These are phyloP conservation scores for Haemorhous mexicanus DNA, from an alignment of 2,113 vertebrate species.

Conservation along the genomic window DNA sequence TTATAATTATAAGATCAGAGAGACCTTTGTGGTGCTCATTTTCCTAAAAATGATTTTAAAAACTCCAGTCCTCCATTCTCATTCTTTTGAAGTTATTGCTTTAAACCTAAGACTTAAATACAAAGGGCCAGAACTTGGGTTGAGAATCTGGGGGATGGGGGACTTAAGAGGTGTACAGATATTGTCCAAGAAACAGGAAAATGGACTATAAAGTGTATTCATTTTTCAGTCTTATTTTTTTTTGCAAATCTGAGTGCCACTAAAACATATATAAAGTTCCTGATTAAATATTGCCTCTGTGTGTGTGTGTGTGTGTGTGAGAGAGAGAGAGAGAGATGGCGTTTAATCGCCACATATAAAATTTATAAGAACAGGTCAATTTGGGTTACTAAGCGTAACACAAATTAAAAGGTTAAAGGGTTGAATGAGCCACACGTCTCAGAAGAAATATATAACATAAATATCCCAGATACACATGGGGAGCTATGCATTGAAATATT, in stretches of 20 bases:
- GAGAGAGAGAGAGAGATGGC: no score
- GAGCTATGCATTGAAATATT: background rate
- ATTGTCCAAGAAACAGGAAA: conserved; percentile 16
- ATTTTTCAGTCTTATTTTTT: background rate
- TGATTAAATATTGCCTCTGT: background rate
- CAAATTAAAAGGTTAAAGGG: background rate
- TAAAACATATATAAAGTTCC: background rate
- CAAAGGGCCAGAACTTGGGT: conserved; percentile 29
- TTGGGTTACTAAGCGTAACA: background rate
- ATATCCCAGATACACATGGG: rapidly evolving
- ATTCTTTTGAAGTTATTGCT: conserved; percentile 68
- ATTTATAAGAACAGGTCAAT: background rate
- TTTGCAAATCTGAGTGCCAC: background rate
- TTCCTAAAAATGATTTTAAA: conserved; percentile 46
- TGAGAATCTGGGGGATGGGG: background rate
- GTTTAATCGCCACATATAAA: background rate
- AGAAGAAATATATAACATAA: background rate
- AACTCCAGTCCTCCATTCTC: background rate
- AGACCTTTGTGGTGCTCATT: conserved; percentile 57
- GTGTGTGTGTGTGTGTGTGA: background rate
- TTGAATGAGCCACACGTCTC: background rate
- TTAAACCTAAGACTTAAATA: conserved; percentile 34
- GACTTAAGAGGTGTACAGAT: background rate
- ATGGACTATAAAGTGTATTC: rapidly evolving
- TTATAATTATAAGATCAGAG: conserved; percentile 58